Percentiles rank a stretch among this genome's conserved stretches.
These are phyloP conservation scores for Acanthaster planci DNA, from an alignment of 35 echinoderm and acorn worm species.

Conservation along the genomic window DNA sequence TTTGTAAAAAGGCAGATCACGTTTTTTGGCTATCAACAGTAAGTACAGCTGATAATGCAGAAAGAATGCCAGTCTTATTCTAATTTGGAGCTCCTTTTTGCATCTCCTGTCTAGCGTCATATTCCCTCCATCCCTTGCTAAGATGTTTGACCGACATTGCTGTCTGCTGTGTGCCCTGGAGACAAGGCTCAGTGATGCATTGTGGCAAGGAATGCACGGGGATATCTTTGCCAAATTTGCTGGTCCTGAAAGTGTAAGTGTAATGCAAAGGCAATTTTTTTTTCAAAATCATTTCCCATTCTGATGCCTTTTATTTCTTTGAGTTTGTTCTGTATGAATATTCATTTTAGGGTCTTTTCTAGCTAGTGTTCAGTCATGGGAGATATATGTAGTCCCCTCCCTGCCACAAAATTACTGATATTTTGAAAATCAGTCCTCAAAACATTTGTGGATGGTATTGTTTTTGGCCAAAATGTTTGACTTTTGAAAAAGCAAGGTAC, in stretches of 20 bases:
- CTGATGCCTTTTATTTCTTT: neutral
- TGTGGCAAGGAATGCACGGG: conserved; percentile 47
- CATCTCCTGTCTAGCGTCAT: conserved; percentile 24
- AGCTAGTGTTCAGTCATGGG: neutral
- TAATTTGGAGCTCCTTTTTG: too few species aligned
- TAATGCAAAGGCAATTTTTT: neutral
- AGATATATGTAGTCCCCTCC: neutral
- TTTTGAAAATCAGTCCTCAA: too few species aligned
- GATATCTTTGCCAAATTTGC: conserved; percentile 45
- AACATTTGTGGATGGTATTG: too few species aligned
- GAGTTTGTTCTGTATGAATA: neutral
- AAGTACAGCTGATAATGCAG: too few species aligned
- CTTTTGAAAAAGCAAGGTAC: too few species aligned
- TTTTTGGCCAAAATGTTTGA: too few species aligned
- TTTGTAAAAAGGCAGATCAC: too few species aligned
- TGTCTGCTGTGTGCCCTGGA: conserved; percentile 31
- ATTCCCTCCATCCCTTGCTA: conserved; percentile 33
- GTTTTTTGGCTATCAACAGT: too few species aligned
- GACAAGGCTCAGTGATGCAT: conserved; percentile 30
- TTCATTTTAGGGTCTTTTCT: neutral
- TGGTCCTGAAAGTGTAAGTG: conserved; percentile 27
- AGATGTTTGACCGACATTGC: conserved; percentile 39
- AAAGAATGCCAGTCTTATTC: too few species aligned
- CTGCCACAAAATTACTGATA: too few species aligned
- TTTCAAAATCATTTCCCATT: neutral